Evolutionary conservation across 2,797 vertebrate genomes (phyloP).

Genomic region (Acanthornis magna): DNA sequence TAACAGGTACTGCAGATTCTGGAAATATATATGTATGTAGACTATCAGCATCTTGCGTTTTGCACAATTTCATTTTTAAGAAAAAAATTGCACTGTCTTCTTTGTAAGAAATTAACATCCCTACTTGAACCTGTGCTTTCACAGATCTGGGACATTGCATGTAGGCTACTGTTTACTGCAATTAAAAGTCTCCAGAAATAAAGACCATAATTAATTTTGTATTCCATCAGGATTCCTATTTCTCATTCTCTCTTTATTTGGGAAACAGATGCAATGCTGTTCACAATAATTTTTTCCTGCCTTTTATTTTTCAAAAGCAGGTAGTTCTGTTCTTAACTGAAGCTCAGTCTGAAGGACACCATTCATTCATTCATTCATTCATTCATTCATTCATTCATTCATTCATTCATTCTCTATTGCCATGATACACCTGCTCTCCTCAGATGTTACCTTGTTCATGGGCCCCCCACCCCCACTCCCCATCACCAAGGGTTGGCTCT

Average conservation of each 20-base stretch:
- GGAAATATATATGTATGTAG: neutral
- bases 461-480: rapidly evolving
- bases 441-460: neutral
- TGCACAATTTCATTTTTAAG: neutral
- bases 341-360: neutral
- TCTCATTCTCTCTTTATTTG: neutral
- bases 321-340: neutral
- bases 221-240: constrained; percentile 19
- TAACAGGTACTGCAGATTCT: neutral
- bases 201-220: neutral
- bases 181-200: neutral
- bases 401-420: neutral
- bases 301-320: constrained; percentile 21
- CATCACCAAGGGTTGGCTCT: neutral
- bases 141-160: neutral
- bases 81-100: neutral
- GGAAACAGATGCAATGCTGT: neutral
- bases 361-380: neutral
- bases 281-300: neutral
- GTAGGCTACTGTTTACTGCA: neutral
- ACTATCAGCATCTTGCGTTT: neutral
- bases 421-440: neutral
- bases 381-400: neutral
- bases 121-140: neutral
- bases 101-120: neutral